phyloP scores from a whole-genome alignment of 2,888 invertebrate genomes.

The Ichneumoninae sp. region DNA sequence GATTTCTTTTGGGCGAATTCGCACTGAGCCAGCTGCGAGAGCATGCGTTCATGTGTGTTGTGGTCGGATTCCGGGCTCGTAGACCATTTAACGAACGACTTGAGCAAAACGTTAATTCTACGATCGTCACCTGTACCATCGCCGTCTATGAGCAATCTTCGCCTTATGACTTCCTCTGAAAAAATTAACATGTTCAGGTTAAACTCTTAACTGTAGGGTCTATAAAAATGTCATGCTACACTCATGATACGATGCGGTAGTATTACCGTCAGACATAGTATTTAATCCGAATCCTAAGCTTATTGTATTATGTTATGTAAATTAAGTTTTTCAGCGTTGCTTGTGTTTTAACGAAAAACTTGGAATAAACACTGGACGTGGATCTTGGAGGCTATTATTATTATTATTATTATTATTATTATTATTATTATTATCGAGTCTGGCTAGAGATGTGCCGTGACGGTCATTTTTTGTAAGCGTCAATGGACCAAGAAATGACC shows the following conservation, averaged over 20 bases:
- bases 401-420: too few relatives aligned
- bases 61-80: slow-evolving; percentile 87
- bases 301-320: not conserved
- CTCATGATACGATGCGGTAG: not conserved
- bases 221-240: not conserved
- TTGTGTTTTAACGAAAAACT: not conserved
- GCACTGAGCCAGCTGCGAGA: slow-evolving; percentile 93
- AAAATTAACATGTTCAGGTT: slow-evolving; percentile 65
- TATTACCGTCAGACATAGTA: slow-evolving; percentile 7
- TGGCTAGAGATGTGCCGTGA: too few relatives aligned
- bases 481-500: too few relatives aligned
- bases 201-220: not conserved
- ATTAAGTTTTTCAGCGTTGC: not conserved
- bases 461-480: too few relatives aligned
- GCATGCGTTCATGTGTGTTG: slow-evolving; percentile 90
- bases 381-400: not conserved
- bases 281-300: too few relatives aligned
- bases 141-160: slow-evolving; percentile 96
- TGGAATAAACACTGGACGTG: too few relatives aligned
- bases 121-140: slow-evolving; percentile 99
- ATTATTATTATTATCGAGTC: too few relatives aligned
- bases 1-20: slow-evolving; percentile 95
- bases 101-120: slow-evolving; percentile 92
- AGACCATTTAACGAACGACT: slow-evolving; percentile 93
- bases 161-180: slow-evolving; percentile 96